Evolutionary conservation across 1,140 invertebrate species (phyloP).

Genomic region (Zaprionus ghesquierei): DNA sequence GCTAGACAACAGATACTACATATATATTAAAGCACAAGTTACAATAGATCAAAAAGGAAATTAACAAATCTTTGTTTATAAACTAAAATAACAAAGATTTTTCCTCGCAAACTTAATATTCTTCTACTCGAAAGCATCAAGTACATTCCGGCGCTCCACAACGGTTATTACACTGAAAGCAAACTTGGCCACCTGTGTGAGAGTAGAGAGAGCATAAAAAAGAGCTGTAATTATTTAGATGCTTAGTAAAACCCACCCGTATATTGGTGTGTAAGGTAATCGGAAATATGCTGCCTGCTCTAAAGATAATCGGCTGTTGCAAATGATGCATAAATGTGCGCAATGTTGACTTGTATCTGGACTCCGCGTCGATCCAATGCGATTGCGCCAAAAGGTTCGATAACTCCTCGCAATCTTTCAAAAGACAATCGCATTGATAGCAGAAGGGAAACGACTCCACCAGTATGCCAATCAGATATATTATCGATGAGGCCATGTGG

Average conservation of each 20-base stretch:
- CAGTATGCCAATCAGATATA: not conserved
- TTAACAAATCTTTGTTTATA: too few species aligned
- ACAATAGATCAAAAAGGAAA: too few species aligned
- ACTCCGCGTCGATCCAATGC: conserved; percentile 16
- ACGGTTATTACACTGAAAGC: not conserved
- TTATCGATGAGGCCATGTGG: not conserved
- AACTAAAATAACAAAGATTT: too few species aligned
- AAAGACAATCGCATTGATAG: conserved; percentile 4
- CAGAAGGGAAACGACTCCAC: conserved; percentile 21
- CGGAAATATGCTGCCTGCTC: conserved; percentile 10
- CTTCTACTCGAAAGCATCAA: not conserved
- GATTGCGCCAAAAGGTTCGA: conserved; percentile 1
- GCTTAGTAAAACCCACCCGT: not conserved
- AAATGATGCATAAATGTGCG: conserved; percentile 4
- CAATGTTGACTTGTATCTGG: conserved; percentile 14
- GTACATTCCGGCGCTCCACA: not conserved
- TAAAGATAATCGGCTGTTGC: conserved; percentile 18
- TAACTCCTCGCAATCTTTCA: conserved; percentile 4
- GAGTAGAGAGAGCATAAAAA: not conserved
- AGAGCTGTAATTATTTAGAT: not conserved
- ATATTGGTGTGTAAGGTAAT: conserved; percentile 19
- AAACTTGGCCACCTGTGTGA: not conserved
- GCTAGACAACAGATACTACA: too few species aligned
- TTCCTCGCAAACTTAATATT: too few species aligned
- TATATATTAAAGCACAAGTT: too few species aligned